Percentiles rank a stretch among this genome's conserved stretches.
These are phyloP conservation scores for Uropetala carovei DNA, from an alignment of 2,888 invertebrate species.

Conservation along the genomic window DNA sequence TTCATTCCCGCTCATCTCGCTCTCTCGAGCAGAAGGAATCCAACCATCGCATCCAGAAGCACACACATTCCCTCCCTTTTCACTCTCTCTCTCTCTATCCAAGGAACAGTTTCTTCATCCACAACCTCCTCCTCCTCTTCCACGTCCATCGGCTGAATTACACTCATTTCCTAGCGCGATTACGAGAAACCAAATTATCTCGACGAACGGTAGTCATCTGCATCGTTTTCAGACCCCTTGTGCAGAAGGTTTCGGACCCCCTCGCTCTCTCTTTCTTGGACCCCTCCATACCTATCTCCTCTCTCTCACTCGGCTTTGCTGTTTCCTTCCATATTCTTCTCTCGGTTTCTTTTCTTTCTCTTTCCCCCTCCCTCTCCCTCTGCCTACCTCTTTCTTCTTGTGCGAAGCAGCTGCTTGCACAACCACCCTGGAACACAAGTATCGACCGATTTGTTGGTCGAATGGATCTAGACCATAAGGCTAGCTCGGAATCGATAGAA, in stretches of 20 bases:
- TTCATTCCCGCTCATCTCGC: background rate
- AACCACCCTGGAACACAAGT: background rate
- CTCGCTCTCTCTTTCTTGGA: slow-evolving; percentile 30
- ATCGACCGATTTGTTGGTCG: background rate
- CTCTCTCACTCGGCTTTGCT: background rate
- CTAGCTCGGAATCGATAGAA: background rate
- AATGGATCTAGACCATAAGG: background rate
- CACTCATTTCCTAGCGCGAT: slow-evolving; percentile 60
- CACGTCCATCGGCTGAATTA: slow-evolving; percentile 47
- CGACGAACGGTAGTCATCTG: slow-evolving; percentile 61
- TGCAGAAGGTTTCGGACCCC: background rate
- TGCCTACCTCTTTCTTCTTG: background rate
- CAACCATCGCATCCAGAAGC: slow-evolving; percentile 27
- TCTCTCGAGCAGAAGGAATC: background rate
- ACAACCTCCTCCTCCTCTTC: slow-evolving; percentile 11
- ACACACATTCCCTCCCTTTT: background rate
- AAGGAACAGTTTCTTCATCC: slow-evolving; percentile 25
- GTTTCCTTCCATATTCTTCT: background rate
- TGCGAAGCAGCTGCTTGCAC: background rate
- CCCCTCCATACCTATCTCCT: background rate
- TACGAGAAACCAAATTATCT: slow-evolving; percentile 61
- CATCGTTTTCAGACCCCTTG: slow-evolving; percentile 61
- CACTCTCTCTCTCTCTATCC: background rate
- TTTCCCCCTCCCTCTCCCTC: background rate
- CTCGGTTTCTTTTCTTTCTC: too few species aligned